A percentile compares a stretch with the other conserved stretches of the same genome.
These are phyloP conservation scores for Antheraea pernyi DNA, from an alignment of 1,140 invertebrate species.

Conservation along the genomic window DNA sequence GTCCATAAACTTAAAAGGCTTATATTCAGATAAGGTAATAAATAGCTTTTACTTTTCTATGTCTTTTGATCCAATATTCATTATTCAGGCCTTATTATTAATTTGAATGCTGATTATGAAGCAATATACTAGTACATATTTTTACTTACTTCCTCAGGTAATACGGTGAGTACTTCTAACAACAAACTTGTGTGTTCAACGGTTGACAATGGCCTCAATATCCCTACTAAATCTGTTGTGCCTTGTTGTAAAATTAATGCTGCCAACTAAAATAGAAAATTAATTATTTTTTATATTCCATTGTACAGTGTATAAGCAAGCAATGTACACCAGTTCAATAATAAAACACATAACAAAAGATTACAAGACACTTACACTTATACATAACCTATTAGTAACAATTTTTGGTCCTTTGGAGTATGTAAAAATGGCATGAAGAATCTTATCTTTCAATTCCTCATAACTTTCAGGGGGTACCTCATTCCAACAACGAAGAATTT, in stretches of 20 bases:
- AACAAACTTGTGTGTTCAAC: slow-evolving; percentile 79
- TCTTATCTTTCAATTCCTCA: slow-evolving; percentile 85
- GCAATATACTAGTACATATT: background rate
- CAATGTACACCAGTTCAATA: no score
- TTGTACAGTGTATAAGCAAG: background rate
- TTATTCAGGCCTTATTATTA: background rate
- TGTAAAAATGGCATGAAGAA: slow-evolving; percentile 87
- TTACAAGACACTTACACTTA: slow-evolving; percentile 84
- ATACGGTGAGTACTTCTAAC: slow-evolving; percentile 86
- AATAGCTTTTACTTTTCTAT: no score
- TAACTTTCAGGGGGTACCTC: slow-evolving; percentile 90
- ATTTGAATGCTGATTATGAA: background rate
- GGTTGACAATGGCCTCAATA: slow-evolving; percentile 63
- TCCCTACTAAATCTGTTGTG: slow-evolving; percentile 57
- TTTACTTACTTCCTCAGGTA: slow-evolving; percentile 88
- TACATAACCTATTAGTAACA: slow-evolving; percentile 91
- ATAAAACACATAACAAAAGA: background rate
- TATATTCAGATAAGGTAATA: no score
- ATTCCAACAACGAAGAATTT: slow-evolving; percentile 91
- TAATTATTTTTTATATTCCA: background rate
- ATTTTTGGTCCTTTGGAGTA: slow-evolving; percentile 90
- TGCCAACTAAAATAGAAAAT: slow-evolving; percentile 57
- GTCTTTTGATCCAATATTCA: no score
- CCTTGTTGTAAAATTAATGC: slow-evolving; percentile 75
- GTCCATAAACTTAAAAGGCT: no score